Base-by-base conservation (phyloP, 2,888 invertebrate genomes). In the Mesoligia furuncula region DNA sequence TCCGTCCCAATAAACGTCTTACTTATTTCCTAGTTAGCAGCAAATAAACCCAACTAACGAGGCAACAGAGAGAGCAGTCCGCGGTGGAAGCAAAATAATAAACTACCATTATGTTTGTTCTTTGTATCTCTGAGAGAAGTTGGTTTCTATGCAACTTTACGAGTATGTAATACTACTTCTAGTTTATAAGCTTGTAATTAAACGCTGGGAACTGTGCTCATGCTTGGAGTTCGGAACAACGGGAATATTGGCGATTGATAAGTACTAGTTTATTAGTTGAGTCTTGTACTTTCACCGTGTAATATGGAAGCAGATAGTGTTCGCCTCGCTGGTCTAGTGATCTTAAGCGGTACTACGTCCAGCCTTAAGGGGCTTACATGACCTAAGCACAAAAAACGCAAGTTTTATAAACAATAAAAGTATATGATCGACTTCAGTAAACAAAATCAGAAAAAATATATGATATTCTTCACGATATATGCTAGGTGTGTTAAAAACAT, bases 181-280 rank as follows among this genome's bases (percentile, higher is more conserved):
- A 81, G 68, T 81, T 80, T 75, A 73, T 51, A 77, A 81, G 70
- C 81, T 77, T 57, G 62, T 71, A 81, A 77, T 81, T 81, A 77
- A 81, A 81, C 70, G 65, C 66, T 61, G 20, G 61, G n/a, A 51
- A 62, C 31, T 79, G 15, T 57, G 54, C n/a, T 27, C 51, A 66
- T 69, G 51, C 36, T 54, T 66, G 39, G 17, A 79, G 70, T 79
- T 74, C 0, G 31, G 8, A 68, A 68, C 42, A 62, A 45, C 1
- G 67, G 20, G 39, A 64, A 80, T 65, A 61, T 72, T 61, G 17
- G 48, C n/a, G 17, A 79, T 78, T 39, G 62, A 48, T 54, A 20
- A 73, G 36, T 61, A 27, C 15, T 39, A 48, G 36, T 36, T 62
- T 69, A 31, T 68, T 51, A 76, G 75, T 42, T 20, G 0, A 24